Conservation (phyloP, 2,797 vertebrate genomes). For the Lacerta viridis region DNA sequence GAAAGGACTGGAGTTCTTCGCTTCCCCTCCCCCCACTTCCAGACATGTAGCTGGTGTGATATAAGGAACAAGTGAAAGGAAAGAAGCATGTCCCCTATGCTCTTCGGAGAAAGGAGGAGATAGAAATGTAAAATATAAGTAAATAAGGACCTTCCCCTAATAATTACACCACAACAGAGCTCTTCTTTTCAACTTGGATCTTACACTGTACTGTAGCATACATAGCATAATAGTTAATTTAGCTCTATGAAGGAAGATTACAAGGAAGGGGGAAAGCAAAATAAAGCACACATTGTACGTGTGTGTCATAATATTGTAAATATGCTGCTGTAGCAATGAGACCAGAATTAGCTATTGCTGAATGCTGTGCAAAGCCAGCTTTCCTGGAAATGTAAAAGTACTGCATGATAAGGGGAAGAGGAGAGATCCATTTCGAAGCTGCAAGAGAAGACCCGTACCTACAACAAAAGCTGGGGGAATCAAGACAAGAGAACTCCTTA, state of each 20-base stretch:
- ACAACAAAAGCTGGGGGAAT: not conserved
- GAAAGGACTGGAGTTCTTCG: not conserved
- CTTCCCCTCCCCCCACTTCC: not conserved
- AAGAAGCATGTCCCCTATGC: not conserved
- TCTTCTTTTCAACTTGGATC: not conserved
- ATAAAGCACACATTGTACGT: not conserved
- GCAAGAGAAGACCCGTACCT: not conserved
- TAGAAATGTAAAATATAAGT: not conserved
- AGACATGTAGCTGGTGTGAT: not conserved
- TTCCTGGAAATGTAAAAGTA: conserved; percentile 15
- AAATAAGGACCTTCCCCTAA: not conserved
- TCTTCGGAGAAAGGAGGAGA: not conserved
- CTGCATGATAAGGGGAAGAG: not conserved
- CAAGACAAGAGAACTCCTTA: not conserved
- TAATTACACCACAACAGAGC: not conserved
- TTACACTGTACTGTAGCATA: not conserved
- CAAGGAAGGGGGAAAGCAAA: not conserved
- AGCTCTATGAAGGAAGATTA: not conserved
- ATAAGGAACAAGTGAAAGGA: not conserved
- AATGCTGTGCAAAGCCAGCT: conserved; percentile 3
- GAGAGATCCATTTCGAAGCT: conserved; percentile 7
- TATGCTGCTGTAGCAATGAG: not conserved
- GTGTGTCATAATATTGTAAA: not conserved
- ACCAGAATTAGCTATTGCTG: conserved; percentile 16
- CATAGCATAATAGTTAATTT: not conserved